These are phyloP conservation scores for Ispidina picta DNA, from an alignment of 2,797 vertebrate species.

Conservation along the genomic window DNA sequence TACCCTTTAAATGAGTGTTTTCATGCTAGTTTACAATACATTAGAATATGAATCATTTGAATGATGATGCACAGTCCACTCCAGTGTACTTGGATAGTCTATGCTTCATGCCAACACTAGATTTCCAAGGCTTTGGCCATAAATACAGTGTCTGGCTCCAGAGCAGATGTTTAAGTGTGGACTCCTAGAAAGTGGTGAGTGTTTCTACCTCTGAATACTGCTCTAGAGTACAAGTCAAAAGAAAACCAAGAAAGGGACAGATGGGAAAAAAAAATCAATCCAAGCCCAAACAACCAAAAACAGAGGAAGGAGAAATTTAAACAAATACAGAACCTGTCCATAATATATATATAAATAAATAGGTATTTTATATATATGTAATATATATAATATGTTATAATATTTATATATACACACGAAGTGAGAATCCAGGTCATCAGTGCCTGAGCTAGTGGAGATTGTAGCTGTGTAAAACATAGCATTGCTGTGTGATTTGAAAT, in stretches of 20 bases:
- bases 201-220: background rate
- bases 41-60: slow-evolving; percentile 6
- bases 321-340: background rate
- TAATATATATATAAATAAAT: background rate
- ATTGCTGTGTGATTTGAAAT: background rate
- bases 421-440: background rate
- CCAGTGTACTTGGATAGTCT: background rate
- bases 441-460: background rate
- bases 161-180: background rate
- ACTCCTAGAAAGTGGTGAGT: background rate
- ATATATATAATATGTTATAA: too few species aligned
- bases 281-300: background rate
- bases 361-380: too few species aligned
- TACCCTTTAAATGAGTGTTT: slow-evolving; percentile 1
- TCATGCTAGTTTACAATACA: background rate
- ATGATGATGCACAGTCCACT: background rate
- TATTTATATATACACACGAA: too few species aligned
- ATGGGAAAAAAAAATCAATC: background rate
- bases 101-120: background rate
- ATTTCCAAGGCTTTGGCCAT: background rate
- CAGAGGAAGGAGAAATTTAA: background rate
- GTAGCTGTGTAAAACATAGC: background rate
- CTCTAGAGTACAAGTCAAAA: background rate
- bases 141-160: background rate
- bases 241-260: background rate